Percentiles rank a stretch among this genome's conserved stretches.
These are phyloP conservation scores for Numida meleagris DNA, from an alignment of 2,113 vertebrate genomes.

Conservation along the genomic window DNA sequence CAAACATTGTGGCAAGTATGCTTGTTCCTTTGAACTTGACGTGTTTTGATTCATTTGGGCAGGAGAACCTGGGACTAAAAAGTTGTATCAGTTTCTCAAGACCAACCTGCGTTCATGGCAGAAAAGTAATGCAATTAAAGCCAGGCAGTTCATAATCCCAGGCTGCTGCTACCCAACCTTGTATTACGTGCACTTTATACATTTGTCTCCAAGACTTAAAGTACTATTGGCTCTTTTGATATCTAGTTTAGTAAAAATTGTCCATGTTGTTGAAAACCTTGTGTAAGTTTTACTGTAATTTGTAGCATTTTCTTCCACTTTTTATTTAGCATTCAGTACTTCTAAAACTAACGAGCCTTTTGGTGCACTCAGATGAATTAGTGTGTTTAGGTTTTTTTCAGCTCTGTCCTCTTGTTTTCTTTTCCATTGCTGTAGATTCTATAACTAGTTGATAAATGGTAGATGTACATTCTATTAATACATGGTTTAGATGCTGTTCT, in stretches of 20 bases:
- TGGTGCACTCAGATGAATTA: not conserved
- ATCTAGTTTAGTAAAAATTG: not conserved
- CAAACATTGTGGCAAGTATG: not conserved
- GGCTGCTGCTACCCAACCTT: accelerated
- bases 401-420: not conserved
- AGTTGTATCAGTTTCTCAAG: not conserved
- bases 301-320: not conserved
- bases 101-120: not conserved
- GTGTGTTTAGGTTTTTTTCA: not conserved
- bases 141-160: not conserved
- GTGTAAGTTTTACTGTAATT: not conserved
- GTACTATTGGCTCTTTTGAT: not conserved
- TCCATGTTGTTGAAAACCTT: not conserved
- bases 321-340: not conserved
- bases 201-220: not conserved
- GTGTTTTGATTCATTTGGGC: not conserved
- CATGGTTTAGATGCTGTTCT: not conserved
- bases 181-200: not conserved
- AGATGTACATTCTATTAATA: not conserved
- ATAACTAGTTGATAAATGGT: constrained; percentile 13
- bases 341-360: not conserved
- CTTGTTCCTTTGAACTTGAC: not conserved
- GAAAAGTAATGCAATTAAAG: not conserved
- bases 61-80: not conserved
- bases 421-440: not conserved